phyloP scores from a whole-genome alignment of 2,113 vertebrate species.

The Trochalopteron elliotii region DNA sequence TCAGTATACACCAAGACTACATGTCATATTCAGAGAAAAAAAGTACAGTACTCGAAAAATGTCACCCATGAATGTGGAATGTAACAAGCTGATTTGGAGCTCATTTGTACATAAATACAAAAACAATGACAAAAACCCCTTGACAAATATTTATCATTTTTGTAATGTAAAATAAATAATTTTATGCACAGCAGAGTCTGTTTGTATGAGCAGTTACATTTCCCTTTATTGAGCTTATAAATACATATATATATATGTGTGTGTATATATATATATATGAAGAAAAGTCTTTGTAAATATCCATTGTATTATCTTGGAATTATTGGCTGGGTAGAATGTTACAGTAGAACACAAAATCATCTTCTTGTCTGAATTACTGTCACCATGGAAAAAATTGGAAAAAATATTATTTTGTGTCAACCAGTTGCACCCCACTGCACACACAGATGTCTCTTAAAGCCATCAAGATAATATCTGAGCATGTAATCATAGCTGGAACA shows the following conservation, averaged over 20 bases:
- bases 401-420: conserved; percentile 71
- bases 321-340: conserved; percentile 50
- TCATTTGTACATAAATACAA: neutral
- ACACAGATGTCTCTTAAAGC: conserved; percentile 70
- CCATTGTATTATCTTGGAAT: conserved; percentile 34
- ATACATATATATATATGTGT: neutral
- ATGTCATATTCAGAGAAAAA: neutral
- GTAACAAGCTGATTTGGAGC: neutral
- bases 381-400: conserved; percentile 71
- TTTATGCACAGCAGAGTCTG: neutral
- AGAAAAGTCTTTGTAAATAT: conserved; percentile 41
- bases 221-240: conserved; percentile 24
- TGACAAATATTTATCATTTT: neutral
- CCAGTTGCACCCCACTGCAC: conserved; percentile 70
- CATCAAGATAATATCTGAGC: conserved; percentile 71
- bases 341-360: conserved; percentile 57
- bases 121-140: neutral
- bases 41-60: neutral
- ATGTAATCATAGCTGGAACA: conserved; percentile 71
- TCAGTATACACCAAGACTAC: neutral
- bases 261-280: neutral
- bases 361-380: conserved; percentile 70
- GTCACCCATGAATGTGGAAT: neutral
- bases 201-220: neutral
- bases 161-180: neutral